Base-by-base conservation (phyloP, 2,888 invertebrate species). In the Dolichomitus sp. region DNA sequence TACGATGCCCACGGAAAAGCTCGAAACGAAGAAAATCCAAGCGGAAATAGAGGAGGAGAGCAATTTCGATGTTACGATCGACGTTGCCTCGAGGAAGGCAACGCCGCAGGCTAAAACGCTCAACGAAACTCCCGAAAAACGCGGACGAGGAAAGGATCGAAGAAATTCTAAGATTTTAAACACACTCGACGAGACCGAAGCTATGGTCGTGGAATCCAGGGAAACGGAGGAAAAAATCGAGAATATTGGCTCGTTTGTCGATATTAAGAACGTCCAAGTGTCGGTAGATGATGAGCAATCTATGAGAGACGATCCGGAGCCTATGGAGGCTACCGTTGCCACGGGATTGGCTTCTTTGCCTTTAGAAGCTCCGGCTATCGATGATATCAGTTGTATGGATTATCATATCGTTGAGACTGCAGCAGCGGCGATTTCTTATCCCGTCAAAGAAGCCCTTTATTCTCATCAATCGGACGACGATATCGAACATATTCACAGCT, bases 391-490 rank as follows among this genome's bases (percentile, higher is more conserved):
- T 12, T 88, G 89, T 6, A 87, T 88, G 70, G 91, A 92, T 76
- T 92, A 90, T 80, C 91, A 91, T n/a, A 87, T 90, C 19, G 86
- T 91, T 0, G 91, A 92, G 4, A 81, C 81, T 1, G 42, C 72
- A n/a, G 86, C 91, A 0, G 91, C 92, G 4, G 81, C 83, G 1
- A 42, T 70, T 27, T 77, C 76, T 19, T 80, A 72, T 19, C 79
- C 80, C 17, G 68, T 54, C 12, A 88, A 88, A 27, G 87, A 89
- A 17, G 4, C 73, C 1, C 66, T 76, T 0, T 85, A 85, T 37
- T 78, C 86, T 2, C 87, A 88, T 37, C 91, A 90, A 50, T 92
- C 91, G 0, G 93, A 93, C 27, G 93, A 93, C 11, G 92, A 93
- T 19, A 90, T 93, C 19, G 93, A 91, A 40, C 91, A 92, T 23